Percentiles rank a stretch among this genome's conserved stretches.
These are phyloP conservation scores for Apteryx owenii DNA, from an alignment of 2,113 vertebrate species.

Conservation along the genomic window DNA sequence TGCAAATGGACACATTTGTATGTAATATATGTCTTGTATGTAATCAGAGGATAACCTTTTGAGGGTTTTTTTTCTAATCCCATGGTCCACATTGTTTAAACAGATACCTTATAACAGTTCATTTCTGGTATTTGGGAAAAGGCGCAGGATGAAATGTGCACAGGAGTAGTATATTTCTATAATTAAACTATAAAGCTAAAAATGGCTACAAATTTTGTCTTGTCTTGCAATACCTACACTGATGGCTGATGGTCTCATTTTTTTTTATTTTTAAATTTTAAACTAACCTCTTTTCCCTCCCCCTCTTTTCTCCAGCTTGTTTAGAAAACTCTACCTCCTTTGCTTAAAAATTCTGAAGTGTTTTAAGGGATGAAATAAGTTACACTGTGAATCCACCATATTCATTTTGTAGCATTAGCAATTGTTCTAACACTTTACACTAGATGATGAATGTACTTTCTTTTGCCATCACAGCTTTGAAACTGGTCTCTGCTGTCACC, in stretches of 20 bases:
- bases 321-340: background rate
- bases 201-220: background rate
- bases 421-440: background rate
- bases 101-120: background rate
- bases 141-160: background rate
- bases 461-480: background rate
- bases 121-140: background rate
- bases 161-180: background rate
- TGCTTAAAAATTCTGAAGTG: background rate
- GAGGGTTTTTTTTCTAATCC: background rate
- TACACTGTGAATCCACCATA: background rate
- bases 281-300: background rate
- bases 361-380: background rate
- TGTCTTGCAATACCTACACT: background rate
- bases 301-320: background rate
- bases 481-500: background rate
- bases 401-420: background rate
- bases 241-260: background rate
- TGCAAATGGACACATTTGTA: background rate
- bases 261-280: background rate
- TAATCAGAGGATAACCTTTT: background rate
- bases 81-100: background rate
- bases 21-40: background rate
- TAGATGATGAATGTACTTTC: background rate
- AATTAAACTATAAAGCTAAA: background rate